Percentiles rank a stretch among this genome's conserved stretches.
Conservation (phyloP, 2,888 invertebrate genomes). For the Apomyelois bistriatella region DNA sequence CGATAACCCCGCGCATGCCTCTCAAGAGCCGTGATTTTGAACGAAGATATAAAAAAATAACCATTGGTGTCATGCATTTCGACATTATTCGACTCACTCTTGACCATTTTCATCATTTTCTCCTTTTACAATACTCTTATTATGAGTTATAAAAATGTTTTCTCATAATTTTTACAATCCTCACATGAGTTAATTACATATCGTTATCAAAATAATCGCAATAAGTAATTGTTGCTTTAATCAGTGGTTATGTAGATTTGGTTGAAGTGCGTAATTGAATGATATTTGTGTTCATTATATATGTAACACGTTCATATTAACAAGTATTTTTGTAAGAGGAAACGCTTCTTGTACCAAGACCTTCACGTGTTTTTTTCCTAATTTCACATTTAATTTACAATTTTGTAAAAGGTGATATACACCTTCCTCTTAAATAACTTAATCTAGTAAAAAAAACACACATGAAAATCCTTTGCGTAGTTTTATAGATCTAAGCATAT, state of each 20-base stretch:
- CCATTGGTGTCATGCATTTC: too few relatives aligned
- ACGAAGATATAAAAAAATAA: too few relatives aligned
- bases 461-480: too few relatives aligned
- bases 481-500: too few relatives aligned
- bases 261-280: not conserved
- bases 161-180: not conserved
- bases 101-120: not conserved
- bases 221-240: not conserved
- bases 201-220: not conserved
- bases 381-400: too few relatives aligned
- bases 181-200: not conserved
- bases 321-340: not conserved
- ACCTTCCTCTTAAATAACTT: too few relatives aligned
- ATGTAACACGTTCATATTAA: not conserved
- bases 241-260: not conserved
- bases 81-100: not conserved
- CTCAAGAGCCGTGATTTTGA: too few relatives aligned
- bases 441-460: too few relatives aligned
- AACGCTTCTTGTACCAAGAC: not conserved
- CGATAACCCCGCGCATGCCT: too few relatives aligned
- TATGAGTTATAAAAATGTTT: not conserved
- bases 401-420: too few relatives aligned
- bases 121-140: not conserved
- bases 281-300: too few relatives aligned
- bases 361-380: too few relatives aligned